Percentiles rank a stretch among this genome's conserved stretches.
These are phyloP conservation scores for Erebia palarica DNA, from an alignment of 2,888 invertebrate genomes.

Conservation along the genomic window DNA sequence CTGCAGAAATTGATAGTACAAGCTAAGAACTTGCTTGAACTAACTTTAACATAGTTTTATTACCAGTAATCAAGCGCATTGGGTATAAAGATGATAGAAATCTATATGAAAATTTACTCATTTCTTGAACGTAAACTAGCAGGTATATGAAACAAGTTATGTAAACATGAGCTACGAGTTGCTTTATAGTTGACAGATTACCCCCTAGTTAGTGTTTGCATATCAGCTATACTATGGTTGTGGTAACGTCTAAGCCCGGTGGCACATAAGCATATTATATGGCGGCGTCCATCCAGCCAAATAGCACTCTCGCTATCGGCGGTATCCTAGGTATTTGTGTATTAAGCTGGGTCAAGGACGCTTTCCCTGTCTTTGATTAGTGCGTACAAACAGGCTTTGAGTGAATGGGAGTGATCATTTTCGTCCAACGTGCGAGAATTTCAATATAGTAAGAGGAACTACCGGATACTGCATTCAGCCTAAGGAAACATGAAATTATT, in stretches of 20 bases:
- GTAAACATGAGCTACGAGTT: not conserved
- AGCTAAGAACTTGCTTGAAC: too few relatives aligned
- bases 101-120: too few relatives aligned
- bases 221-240: conserved; percentile 26
- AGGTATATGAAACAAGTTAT: not conserved
- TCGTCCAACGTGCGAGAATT: not conserved
- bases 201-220: conserved; percentile 11
- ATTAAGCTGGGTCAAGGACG: conserved; percentile 53
- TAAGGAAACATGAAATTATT: not conserved
- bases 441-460: not conserved
- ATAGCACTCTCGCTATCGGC: conserved; percentile 45
- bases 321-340: conserved; percentile 44
- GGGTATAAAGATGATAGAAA: too few relatives aligned
- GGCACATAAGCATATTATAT: conserved; percentile 41
- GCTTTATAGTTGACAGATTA: not conserved
- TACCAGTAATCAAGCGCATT: too few relatives aligned
- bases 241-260: conserved; percentile 35
- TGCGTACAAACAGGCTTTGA: conserved; percentile 22
- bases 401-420: conserved; percentile 5
- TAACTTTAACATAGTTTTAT: too few relatives aligned
- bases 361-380: conserved; percentile 57
- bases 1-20: too few relatives aligned
- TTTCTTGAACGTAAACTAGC: too few relatives aligned
- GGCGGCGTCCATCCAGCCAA: conserved; percentile 39
- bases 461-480: not conserved